Conservation (phyloP, 2,797 vertebrate genomes). For the Pygocentrus nattereri region DNA sequence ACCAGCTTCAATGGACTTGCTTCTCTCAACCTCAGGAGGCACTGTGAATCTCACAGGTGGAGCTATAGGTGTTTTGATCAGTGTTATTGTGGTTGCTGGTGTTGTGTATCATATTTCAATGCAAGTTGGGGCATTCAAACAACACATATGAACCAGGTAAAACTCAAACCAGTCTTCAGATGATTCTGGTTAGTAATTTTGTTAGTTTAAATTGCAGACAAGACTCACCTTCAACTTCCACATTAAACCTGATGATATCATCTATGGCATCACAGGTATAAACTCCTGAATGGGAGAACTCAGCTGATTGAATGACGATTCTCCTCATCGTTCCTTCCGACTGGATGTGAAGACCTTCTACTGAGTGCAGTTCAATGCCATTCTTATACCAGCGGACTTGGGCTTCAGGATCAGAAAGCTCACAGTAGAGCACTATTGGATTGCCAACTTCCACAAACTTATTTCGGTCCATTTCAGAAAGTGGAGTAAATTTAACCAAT, state of each 20-base stretch:
- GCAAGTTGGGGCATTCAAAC: slow-evolving; percentile 19
- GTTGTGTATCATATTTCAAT: slow-evolving; percentile 28
- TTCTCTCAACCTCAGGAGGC: slow-evolving; percentile 77
- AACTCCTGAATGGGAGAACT: slow-evolving; percentile 83
- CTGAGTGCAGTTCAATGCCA: slow-evolving; percentile 76
- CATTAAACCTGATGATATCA: slow-evolving; percentile 85
- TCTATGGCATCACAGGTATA: slow-evolving; percentile 86
- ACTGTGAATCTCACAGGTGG: slow-evolving; percentile 83
- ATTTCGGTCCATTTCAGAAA: slow-evolving; percentile 87
- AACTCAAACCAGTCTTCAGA: slow-evolving; percentile 26
- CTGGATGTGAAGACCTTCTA: slow-evolving; percentile 83
- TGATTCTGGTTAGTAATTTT: slow-evolving; percentile 44
- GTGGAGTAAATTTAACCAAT: slow-evolving; percentile 81
- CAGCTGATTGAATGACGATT: slow-evolving; percentile 84
- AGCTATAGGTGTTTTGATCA: slow-evolving; percentile 76
- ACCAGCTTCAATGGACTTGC: slow-evolving; percentile 75
- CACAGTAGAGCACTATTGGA: slow-evolving; percentile 86
- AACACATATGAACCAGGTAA: slow-evolving; percentile 11
- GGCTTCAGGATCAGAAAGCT: slow-evolving; percentile 80
- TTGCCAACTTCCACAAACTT: slow-evolving; percentile 85
- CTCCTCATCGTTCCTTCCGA: slow-evolving; percentile 85
- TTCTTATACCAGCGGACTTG: slow-evolving; percentile 86
- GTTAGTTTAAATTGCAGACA: slow-evolving; percentile 42
- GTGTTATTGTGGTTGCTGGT: slow-evolving; percentile 24
- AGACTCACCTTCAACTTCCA: slow-evolving; percentile 84